phyloP scores from a whole-genome alignment of 2,113 vertebrate species.

The Poeciliopsis retropinna region DNA sequence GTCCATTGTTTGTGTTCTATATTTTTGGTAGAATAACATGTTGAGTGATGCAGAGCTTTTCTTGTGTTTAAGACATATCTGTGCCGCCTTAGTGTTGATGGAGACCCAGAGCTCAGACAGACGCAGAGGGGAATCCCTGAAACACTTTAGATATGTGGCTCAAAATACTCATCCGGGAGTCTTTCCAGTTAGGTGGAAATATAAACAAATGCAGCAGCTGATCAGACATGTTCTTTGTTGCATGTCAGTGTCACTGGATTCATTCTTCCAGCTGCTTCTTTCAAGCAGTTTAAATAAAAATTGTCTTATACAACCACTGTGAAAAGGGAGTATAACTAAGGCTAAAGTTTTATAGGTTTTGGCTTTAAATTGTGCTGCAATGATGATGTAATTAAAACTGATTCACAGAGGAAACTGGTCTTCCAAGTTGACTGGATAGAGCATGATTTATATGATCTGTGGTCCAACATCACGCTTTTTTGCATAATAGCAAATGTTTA shows the following conservation, averaged over 20 bases:
- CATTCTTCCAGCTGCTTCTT: neutral
- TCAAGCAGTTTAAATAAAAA: neutral
- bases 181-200: neutral
- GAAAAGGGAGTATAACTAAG: too few relatives aligned
- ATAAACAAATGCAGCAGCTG: neutral
- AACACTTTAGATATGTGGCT: neutral
- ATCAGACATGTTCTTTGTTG: neutral
- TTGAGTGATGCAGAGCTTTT: neutral
- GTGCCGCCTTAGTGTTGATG: neutral
- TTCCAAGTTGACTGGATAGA: too few relatives aligned
- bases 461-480: too few relatives aligned
- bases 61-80: neutral
- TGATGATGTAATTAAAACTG: too few relatives aligned
- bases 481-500: too few relatives aligned
- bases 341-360: too few relatives aligned
- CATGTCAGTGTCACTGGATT: neutral
- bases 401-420: too few relatives aligned
- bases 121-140: neutral
- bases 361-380: too few relatives aligned
- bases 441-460: too few relatives aligned
- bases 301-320: neutral
- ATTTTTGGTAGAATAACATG: neutral
- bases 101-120: neutral
- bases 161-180: neutral
- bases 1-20: neutral